These are phyloP conservation scores for Platichthys stellatus DNA, from an alignment of 2,113 vertebrate species.

Conservation along the genomic window DNA sequence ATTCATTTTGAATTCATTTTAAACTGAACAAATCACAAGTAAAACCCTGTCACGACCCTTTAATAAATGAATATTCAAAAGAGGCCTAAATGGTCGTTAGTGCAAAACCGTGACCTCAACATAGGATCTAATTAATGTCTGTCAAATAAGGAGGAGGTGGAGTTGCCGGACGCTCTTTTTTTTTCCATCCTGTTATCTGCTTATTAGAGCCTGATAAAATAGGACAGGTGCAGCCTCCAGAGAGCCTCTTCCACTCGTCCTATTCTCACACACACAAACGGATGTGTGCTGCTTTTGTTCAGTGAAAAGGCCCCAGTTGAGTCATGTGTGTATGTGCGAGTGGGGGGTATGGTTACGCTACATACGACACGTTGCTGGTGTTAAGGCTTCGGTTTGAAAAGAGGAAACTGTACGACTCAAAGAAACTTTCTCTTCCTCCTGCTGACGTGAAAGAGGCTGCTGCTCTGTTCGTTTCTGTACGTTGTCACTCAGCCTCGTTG, in stretches of 20 bases:
- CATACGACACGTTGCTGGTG: conserved; percentile 46
- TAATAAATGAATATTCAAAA: conserved; percentile 7
- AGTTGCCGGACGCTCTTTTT: conserved; percentile 46
- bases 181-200: conserved; percentile 54
- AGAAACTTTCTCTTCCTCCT: conserved; percentile 52
- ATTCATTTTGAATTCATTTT: not conserved
- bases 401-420: conserved; percentile 60
- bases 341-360: conserved; percentile 56
- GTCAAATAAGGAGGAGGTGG: conserved; percentile 51
- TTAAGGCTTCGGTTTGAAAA: conserved; percentile 48
- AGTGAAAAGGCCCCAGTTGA: conserved; percentile 73
- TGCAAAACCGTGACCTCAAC: not conserved
- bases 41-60: not conserved
- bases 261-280: conserved; percentile 75
- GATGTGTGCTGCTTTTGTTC: conserved; percentile 78
- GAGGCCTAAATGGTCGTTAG: no score
- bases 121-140: conserved; percentile 70
- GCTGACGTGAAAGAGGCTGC: conserved; percentile 37
- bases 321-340: conserved; percentile 61
- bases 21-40: not conserved
- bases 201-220: conserved; percentile 80
- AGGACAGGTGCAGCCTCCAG: conserved; percentile 81
- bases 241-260: conserved; percentile 63
- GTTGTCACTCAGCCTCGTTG: conserved; percentile 11
- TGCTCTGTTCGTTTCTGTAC: conserved; percentile 22